phyloP scores from a whole-genome alignment of 2,797 vertebrate genomes.

The Eleutherodactylus coqui region DNA sequence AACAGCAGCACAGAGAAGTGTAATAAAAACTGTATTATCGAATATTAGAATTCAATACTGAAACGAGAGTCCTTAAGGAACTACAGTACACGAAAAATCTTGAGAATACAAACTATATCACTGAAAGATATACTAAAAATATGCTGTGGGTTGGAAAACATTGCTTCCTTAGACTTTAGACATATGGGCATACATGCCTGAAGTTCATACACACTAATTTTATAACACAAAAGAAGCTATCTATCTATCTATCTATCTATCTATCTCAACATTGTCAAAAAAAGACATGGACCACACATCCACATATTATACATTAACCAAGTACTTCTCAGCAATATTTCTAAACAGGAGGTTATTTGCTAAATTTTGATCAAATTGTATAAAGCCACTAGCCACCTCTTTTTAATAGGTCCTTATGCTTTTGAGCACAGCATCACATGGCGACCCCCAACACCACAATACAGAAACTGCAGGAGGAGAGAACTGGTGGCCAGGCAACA shows the following conservation, averaged over 20 bases:
- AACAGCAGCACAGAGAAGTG: neutral
- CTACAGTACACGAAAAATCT: neutral
- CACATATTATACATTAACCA: too few relatives aligned
- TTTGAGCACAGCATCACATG: too few relatives aligned
- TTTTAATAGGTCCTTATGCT: too few relatives aligned
- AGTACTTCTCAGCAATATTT: too few relatives aligned
- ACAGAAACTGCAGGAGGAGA: too few relatives aligned
- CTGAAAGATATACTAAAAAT: neutral
- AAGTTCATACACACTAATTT: neutral
- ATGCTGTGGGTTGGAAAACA: neutral
- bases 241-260: neutral
- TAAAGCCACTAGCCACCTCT: too few relatives aligned
- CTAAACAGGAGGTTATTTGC: too few relatives aligned
- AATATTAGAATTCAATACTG: neutral
- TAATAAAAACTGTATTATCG: neutral
- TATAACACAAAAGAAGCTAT: neutral
- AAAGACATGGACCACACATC: too few relatives aligned
- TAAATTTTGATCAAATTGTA: too few relatives aligned
- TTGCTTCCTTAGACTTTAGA: neutral
- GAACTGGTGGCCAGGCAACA: too few relatives aligned
- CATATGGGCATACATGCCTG: neutral
- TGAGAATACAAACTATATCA: neutral
- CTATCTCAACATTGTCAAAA: neutral
- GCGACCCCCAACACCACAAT: too few relatives aligned
- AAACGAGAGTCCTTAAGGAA: neutral